phyloP scores from a whole-genome alignment of 2,113 vertebrate genomes.

The Isurus oxyrinchus region DNA sequence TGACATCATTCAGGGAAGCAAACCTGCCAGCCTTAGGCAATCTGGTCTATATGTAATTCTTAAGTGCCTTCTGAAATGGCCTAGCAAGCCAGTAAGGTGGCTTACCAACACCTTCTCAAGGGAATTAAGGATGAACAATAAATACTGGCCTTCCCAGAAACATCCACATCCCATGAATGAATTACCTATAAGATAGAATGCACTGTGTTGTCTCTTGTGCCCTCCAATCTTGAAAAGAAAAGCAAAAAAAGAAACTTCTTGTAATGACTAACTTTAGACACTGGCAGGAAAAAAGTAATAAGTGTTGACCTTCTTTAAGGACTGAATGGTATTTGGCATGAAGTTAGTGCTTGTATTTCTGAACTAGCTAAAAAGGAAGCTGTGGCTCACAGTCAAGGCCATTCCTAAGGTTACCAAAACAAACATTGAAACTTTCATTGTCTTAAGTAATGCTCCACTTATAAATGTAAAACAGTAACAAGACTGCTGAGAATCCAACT shows the following conservation, averaged over 20 bases:
- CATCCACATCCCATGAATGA: no score
- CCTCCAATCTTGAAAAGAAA: neutral
- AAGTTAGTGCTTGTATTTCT: neutral
- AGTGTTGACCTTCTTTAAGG: neutral
- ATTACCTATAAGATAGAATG: neutral
- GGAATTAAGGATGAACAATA: neutral
- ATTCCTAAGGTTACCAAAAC: neutral
- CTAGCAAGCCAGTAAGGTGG: neutral
- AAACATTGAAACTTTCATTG: conserved; percentile 18
- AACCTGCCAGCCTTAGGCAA: neutral
- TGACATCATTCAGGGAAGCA: neutral
- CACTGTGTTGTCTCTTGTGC: neutral
- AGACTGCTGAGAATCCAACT: neutral
- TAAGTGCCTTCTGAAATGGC: neutral
- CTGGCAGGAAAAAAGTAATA: neutral
- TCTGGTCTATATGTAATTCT: neutral
- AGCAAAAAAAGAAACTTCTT: neutral
- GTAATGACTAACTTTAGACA: neutral
- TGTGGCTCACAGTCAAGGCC: neutral
- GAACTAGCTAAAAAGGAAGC: conserved; percentile 11
- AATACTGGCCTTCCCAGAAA: neutral
- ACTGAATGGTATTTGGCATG: neutral
- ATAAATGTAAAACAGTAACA: neutral
- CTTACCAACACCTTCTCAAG: neutral
- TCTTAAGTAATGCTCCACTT: conserved; percentile 3